phyloP scores from a whole-genome alignment of 2,113 vertebrate genomes.

The Empidonax alnorum region DNA sequence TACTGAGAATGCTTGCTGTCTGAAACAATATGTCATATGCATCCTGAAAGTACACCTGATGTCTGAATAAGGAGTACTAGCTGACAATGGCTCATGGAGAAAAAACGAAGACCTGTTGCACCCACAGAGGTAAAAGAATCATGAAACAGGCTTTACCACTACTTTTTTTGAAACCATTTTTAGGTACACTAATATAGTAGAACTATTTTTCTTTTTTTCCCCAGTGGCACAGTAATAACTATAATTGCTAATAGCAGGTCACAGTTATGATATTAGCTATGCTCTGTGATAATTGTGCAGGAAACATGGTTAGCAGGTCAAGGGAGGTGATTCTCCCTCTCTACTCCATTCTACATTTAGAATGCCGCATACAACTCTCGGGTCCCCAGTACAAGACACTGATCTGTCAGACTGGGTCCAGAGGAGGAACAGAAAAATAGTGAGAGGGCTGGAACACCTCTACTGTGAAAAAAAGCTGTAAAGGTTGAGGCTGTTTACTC shows the following conservation, averaged over 20 bases:
- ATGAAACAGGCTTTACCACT: background rate
- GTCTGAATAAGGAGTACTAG: background rate
- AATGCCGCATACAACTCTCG: background rate
- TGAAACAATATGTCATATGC: background rate
- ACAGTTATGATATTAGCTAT: background rate
- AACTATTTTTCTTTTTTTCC: background rate
- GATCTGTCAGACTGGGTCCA: background rate
- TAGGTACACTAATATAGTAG: background rate
- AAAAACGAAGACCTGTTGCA: background rate
- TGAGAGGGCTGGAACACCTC: background rate
- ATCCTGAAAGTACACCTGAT: accelerated
- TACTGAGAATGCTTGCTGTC: background rate
- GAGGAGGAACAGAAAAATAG: background rate
- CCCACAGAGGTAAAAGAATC: background rate
- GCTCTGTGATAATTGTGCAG: accelerated
- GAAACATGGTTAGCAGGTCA: background rate
- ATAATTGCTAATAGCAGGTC: background rate
- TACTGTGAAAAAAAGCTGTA: background rate
- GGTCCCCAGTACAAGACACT: background rate
- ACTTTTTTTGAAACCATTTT: accelerated
- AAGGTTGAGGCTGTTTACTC: background rate
- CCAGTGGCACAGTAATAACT: background rate
- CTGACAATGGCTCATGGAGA: background rate
- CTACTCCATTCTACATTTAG: background rate
- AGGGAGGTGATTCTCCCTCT: background rate